phyloP scores from a whole-genome alignment of 1,140 invertebrate genomes.

The Tetragnatha versicolor region DNA sequence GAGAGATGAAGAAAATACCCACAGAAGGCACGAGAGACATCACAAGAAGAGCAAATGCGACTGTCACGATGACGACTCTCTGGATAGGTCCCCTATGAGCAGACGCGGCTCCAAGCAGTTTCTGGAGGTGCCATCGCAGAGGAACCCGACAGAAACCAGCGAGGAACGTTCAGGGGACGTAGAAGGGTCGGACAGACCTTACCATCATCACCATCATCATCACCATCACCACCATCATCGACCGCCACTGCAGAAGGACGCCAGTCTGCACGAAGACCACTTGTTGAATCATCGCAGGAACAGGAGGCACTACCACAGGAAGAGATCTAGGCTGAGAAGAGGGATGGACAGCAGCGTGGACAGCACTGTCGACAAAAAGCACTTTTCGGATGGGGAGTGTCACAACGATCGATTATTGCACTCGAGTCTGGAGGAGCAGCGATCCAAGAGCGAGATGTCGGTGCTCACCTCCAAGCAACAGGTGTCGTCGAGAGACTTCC shows the following conservation, averaged over 20 bases:
- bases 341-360: background rate
- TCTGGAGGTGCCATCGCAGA: conserved; percentile 22
- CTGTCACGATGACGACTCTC: conserved; percentile 5
- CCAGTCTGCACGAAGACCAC: background rate
- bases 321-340: background rate
- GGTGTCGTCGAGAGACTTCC: background rate
- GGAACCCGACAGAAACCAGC: background rate
- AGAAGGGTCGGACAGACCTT: background rate
- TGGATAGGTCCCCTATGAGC: background rate
- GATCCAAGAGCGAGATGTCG: conserved; percentile 48
- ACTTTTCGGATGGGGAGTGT: conserved; percentile 31
- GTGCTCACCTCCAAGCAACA: background rate
- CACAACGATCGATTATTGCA: background rate
- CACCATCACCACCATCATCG: conserved; percentile 46
- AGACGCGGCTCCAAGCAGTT: conserved; percentile 12
- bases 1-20: background rate
- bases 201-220: conserved; percentile 38
- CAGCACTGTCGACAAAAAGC: background rate
- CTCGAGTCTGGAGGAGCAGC: conserved; percentile 1
- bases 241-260: background rate
- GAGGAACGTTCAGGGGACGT: background rate
- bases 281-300: conserved; percentile 20
- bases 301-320: conserved; percentile 37
- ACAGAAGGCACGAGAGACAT: background rate
- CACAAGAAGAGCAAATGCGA: too few relatives aligned